Percentiles rank a stretch among this genome's conserved stretches.
phyloP scores from a whole-genome alignment of 2,888 invertebrate genomes.

The Microplitis deprimator region DNA sequence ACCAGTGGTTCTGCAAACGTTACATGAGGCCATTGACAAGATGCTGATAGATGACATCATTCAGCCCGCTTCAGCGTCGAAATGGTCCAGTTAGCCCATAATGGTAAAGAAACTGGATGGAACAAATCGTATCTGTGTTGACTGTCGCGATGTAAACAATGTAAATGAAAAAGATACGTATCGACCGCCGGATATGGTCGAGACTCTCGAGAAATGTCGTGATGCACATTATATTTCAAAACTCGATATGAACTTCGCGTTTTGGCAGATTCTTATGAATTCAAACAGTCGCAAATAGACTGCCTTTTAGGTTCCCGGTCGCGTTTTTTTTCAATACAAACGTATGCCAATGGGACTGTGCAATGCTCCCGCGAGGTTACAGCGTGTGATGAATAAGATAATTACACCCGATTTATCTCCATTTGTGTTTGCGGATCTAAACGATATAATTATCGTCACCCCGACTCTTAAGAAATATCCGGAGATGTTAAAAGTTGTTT shows the following conservation, averaged over 20 bases:
- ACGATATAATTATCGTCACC: conserved; percentile 43
- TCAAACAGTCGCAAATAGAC: not conserved
- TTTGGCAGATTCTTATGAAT: not conserved
- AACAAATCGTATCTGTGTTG: no score
- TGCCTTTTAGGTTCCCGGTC: not conserved
- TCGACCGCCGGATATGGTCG: no score
- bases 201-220: no score
- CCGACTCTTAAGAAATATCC: conserved; percentile 37
- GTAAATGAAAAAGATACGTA: no score
- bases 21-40: no score
- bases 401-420: not conserved
- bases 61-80: no score
- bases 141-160: no score
- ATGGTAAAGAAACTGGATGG: no score
- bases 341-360: not conserved
- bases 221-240: not conserved
- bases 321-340: not conserved
- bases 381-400: not conserved
- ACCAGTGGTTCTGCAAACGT: no score
- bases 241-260: not conserved
- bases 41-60: no score
- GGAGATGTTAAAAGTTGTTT: conserved; percentile 28
- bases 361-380: not conserved
- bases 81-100: no score
- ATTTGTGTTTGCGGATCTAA: conserved; percentile 36